These are phyloP conservation scores for Germaria angustata DNA, from an alignment of 2,888 invertebrate genomes.

Conservation along the genomic window DNA sequence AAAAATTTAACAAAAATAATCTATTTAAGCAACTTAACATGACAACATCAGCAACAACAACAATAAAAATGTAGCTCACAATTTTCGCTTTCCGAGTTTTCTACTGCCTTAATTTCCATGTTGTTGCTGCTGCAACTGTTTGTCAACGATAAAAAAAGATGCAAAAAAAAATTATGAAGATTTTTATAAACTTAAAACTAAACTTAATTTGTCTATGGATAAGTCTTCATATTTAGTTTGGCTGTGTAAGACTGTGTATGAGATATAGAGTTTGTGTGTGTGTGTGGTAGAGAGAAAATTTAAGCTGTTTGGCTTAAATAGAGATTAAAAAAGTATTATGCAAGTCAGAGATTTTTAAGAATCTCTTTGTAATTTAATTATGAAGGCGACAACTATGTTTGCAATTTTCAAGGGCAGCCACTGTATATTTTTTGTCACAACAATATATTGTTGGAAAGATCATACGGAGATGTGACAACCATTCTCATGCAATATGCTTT, in stretches of 20 bases:
- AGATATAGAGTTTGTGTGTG: not conserved
- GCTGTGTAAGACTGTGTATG: not conserved
- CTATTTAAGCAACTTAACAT: conserved; percentile 58
- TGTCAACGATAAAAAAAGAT: conserved; percentile 48
- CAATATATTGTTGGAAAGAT: too few species aligned
- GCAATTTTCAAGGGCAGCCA: too few species aligned
- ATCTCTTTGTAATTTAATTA: not conserved
- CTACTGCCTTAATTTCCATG: conserved; percentile 25
- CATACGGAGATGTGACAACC: too few species aligned
- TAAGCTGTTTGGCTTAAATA: conserved; percentile 22
- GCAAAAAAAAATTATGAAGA: not conserved
- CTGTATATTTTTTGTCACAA: too few species aligned
- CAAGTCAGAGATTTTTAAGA: conserved; percentile 21
- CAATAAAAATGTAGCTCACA: conserved; percentile 35
- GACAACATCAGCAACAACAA: too few species aligned
- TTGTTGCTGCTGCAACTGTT: conserved; percentile 48
- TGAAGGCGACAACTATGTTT: not conserved
- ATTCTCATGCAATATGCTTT: too few species aligned
- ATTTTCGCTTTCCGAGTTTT: not conserved
- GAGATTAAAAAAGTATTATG: conserved; percentile 31
- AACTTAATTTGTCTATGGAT: conserved; percentile 58
- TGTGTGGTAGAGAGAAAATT: not conserved
- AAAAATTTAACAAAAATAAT: conserved; percentile 51
- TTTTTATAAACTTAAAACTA: conserved; percentile 59
- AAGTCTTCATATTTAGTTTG: conserved; percentile 43